Base-by-base conservation (phyloP, 1,140 invertebrate genomes). In the Fopius arisanus region DNA sequence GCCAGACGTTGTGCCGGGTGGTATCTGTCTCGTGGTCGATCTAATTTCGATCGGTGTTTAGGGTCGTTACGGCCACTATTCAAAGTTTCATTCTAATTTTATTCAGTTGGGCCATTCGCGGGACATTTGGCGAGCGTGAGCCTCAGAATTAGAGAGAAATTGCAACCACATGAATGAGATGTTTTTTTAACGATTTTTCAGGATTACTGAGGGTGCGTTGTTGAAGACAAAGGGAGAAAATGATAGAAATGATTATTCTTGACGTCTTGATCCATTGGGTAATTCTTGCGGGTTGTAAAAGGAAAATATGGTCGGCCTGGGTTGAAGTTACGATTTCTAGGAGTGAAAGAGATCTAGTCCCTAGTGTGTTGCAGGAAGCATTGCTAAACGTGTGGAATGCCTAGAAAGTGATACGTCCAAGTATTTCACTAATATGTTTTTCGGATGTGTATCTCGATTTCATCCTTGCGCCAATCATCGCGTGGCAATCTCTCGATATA, bases 331-430 rank as follows among this genome's bases (percentile, higher is more conserved):
- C 16, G 23, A 48, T n/a, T 10, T 21, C 29, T 31, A 26, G 62
- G 12, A 43, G 59, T 65, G 62, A 31, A 73, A 66, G 71, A 73
- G 62, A 59, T 72, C 59, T 40, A 16, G 26, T 29, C 41, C 26
- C 51, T 19, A 26, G 28, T 62, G 19, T 33, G 31, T 75, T 72
- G 70, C 68, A 75, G 69, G 51, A 65, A 70, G 66, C 65, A 31
- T 78, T 77, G 68, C 73, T 72, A 72, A 76, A 80, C 74, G 41
- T 48, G 14, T 74, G 76, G 77, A 76, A 78, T 77, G 71, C 67
- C 71, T 75, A 77, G 78, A 80, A 80, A 80, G 78, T 78, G 76
- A 80, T 80, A 41, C 21, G 51, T n/a, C 14, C 16, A 37, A 40
- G 19, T 54, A 33, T 41, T 67, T 16, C 41, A 51, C 43, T 48